Evolutionary conservation across 2,888 invertebrate species (phyloP).

Genomic region (Allolobophora icterica): DNA sequence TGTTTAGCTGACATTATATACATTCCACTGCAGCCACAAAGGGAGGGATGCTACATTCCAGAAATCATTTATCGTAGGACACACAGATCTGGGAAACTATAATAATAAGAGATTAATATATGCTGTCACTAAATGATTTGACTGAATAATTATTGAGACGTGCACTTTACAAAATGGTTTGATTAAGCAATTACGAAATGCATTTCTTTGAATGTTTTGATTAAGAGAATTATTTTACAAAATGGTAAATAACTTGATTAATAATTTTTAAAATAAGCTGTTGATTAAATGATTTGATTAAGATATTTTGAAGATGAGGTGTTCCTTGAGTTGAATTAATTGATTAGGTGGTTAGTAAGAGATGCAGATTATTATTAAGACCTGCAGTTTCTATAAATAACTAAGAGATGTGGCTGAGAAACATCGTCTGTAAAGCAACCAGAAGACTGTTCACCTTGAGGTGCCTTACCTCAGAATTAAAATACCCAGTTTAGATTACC

Average conservation of each 20-base stretch:
- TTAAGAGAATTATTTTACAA: background rate
- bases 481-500: background rate
- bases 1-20: no score
- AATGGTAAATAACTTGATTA: background rate
- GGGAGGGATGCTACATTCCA: no score
- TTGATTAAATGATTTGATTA: constrained; percentile 2
- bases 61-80: no score
- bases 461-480: background rate
- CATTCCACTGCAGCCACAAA: no score
- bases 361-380: background rate
- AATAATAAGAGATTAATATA: no score
- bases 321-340: background rate
- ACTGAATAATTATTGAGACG: no score
- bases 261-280: background rate
- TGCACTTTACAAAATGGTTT: no score
- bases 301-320: background rate
- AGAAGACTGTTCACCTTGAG: background rate
- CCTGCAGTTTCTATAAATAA: background rate
- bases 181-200: no score
- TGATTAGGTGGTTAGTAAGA: background rate
- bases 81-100: no score
- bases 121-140: no score
- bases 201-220: background rate
- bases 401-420: background rate
- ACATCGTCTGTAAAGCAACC: background rate